Base-by-base conservation (phyloP, 2,797 vertebrate genomes). In the Neomorphus geoffroyi region DNA sequence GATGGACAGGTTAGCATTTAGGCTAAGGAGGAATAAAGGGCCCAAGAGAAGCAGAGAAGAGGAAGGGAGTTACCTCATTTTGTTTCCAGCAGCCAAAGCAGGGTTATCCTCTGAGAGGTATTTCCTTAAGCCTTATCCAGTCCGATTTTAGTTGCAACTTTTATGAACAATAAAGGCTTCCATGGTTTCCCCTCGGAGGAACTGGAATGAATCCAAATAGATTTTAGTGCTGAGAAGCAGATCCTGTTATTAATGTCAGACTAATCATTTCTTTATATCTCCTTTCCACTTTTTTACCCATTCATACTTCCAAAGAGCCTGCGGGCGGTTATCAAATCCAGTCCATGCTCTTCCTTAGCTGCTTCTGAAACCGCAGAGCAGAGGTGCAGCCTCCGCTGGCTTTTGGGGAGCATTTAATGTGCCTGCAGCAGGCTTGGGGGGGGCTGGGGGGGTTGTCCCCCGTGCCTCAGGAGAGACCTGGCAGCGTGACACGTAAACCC, bases 11-110 rank as follows among this genome's bases (percentile, higher is more conserved):
- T 86, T 64, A 73, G 65, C 21, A 4, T 46, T 73, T 80, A 45
- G 79, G 74, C 84, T 58, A 11, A 48, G 87, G 87, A 92, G 54
- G 73, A 62, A 21, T 72, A 46, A 37, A 54, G 60, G 62, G 82
- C 66, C 66, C 30, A 27, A 19, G 87, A 81, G 82, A 90, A 86
- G 24, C 86, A 30, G 69, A 77, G 87, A 21, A 51, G 91, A 90
- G 94, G 94, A 96, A 95, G 96, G 95, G 95, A 96, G 94, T 96
- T 92, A 43, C 92, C 80, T 94, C 86, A 14, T 50, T 45, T 45
- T 58, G 28, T 51, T 96, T 86, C 88, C 82, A 95, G 77, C 82
- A 88, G 79, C 79, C 61, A 32, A 77, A 27, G 81, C 70, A 70
- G 77, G 70, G 64, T 67, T 95, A 77, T 95, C 90, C 94, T 92